These are phyloP conservation scores for Cotesia chilonis DNA, from an alignment of 1,140 invertebrate genomes.

Conservation along the genomic window DNA sequence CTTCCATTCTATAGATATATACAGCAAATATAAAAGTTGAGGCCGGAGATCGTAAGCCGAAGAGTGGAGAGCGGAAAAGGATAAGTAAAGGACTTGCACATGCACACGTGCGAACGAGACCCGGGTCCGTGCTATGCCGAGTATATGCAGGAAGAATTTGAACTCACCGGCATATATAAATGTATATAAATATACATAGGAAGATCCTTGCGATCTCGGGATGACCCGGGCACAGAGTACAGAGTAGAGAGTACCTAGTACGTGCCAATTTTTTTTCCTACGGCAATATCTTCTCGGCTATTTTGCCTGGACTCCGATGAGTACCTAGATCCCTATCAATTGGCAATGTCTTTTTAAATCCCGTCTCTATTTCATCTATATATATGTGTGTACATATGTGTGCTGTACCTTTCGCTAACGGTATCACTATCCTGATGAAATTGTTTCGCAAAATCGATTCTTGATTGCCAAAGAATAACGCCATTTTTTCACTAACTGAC, in stretches of 20 bases:
- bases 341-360: too few relatives aligned
- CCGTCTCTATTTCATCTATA: too few relatives aligned
- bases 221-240: background rate
- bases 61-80: background rate
- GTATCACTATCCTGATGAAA: too few relatives aligned
- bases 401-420: too few relatives aligned
- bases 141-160: background rate
- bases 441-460: too few relatives aligned
- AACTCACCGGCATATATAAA: background rate
- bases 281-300: background rate
- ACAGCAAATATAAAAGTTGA: too few relatives aligned
- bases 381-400: too few relatives aligned
- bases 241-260: background rate
- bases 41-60: background rate
- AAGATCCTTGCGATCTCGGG: background rate
- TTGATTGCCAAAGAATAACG: too few relatives aligned
- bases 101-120: background rate
- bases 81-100: background rate
- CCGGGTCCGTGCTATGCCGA: too few relatives aligned
- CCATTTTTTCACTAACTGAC: too few relatives aligned
- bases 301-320: too few relatives aligned
- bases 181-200: background rate
- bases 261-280: constrained; percentile 2
- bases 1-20: background rate
- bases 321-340: too few relatives aligned